phyloP scores from a whole-genome alignment of 2,888 invertebrate species.

The Dyspetes luteomarginatus region DNA sequence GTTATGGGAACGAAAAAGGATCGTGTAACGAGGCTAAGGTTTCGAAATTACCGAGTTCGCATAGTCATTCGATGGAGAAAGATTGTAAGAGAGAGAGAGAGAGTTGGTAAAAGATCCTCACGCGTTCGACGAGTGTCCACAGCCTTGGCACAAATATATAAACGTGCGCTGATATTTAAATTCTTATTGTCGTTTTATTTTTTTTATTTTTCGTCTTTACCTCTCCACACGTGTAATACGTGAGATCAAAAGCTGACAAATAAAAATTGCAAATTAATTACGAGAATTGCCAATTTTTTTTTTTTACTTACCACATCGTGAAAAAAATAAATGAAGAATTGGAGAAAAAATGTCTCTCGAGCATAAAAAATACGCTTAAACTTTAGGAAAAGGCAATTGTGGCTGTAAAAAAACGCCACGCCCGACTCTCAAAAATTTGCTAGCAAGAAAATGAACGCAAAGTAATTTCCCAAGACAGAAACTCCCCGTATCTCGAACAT shows the following conservation, averaged over 20 bases:
- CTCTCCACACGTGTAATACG: not conserved
- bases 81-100: not conserved
- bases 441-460: conserved; percentile 47
- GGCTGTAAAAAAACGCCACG: conserved; percentile 11
- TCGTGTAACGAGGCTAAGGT: conserved; percentile 47
- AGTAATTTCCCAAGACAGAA: conserved; percentile 42
- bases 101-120: not conserved
- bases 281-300: not conserved
- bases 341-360: not conserved
- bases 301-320: not conserved
- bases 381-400: not conserved
- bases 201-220: not conserved
- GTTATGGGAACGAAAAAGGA: not conserved
- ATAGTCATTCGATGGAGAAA: conserved; percentile 14
- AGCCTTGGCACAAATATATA: conserved; percentile 47
- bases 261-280: not conserved
- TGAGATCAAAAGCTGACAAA: not conserved
- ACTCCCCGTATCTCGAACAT: conserved; percentile 14
- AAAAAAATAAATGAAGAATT: not conserved
- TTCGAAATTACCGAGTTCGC: conserved; percentile 36
- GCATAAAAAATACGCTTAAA: not conserved
- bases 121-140: not conserved
- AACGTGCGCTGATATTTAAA: conserved; percentile 19
- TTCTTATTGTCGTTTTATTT: conserved; percentile 36
- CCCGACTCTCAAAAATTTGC: conserved; percentile 15